Base-by-base conservation (phyloP, 2,113 vertebrate species). In the Pongo pygmaeus region DNA sequence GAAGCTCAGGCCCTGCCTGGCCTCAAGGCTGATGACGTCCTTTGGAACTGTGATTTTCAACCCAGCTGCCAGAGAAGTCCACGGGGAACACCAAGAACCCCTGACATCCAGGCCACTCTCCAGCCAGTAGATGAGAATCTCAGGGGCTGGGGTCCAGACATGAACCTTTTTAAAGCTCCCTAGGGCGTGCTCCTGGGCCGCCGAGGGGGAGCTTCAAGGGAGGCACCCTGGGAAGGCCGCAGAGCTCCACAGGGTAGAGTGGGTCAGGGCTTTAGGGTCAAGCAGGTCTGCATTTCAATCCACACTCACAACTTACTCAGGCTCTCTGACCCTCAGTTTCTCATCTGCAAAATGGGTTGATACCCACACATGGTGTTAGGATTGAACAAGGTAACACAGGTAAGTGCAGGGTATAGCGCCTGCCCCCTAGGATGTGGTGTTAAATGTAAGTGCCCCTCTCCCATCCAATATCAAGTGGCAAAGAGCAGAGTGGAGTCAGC, bases 391-490 rank as follows among this genome's bases (percentile, higher is more conserved):
- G 64, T 10, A 14, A 46, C 0, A 1, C 1, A 48, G 30, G n/a
- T 8, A 2, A 52, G 14, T 2, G 30, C 14, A 32, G 35, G 13
- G 27, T 12, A 2, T 2, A 4, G 17, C 35, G 1, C 23, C 8
- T 13, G 57, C 27, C 50, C 50, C 35, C 48, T 20, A 2, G 0
- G 2, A 57, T 0, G 1, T 6, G 12, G 17, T 18, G 7, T 14
- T 61, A 23, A 50, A 6, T 5, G 0, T 3, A 89, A 59, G 20
- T 17, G 23, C 12, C 75, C 77, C 81, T 20, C 32, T 13, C 22
- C 8, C 12, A 0, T 35, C 61, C 59, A 7, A 17, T 2, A 7
- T 23, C 20, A 1, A 2, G 8, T 1, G 3, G 32, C 40, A 11
- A 32, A 77, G 59, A 32, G 17, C 0, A 3, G 69, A 10, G 9